These are phyloP conservation scores for Aphyosemion australe DNA, from an alignment of 2,113 vertebrate species.

Conservation along the genomic window DNA sequence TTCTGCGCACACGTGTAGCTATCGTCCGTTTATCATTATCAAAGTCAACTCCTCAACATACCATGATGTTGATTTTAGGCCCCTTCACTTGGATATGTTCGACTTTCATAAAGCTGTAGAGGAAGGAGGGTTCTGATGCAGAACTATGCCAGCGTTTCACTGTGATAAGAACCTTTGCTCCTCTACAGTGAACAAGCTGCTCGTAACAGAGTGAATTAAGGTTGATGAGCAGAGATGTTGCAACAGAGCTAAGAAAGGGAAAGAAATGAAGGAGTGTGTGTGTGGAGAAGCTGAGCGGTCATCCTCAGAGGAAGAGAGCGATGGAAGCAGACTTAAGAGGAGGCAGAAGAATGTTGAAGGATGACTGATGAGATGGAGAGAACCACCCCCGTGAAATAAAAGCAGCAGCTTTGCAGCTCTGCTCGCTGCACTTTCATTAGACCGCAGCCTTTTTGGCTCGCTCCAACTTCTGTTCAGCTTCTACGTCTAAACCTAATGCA, in stretches of 20 bases:
- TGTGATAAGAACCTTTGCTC: no score
- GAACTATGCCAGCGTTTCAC: no score
- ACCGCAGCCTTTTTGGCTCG: conserved; percentile 17
- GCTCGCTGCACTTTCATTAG: conserved; percentile 45
- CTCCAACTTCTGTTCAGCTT: conserved; percentile 9
- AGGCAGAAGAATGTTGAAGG: conserved; percentile 12
- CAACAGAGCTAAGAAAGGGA: neutral
- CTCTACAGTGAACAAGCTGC: neutral
- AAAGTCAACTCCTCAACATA: no score
- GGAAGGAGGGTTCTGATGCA: no score
- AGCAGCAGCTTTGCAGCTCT: conserved; percentile 35
- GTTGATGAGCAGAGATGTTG: neutral
- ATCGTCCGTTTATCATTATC: no score
- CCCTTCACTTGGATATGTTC: no score
- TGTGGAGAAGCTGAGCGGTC: neutral
- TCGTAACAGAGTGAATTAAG: neutral
- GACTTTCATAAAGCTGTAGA: no score
- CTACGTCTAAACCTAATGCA: neutral
- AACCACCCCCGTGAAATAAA: conserved; percentile 36
- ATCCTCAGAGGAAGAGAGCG: neutral
- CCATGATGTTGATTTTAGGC: no score
- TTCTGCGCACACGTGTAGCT: no score
- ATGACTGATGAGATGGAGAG: conserved; percentile 23
- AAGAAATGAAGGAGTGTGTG: neutral
- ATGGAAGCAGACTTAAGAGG: neutral